Percentiles rank a stretch among this genome's conserved stretches.
Evolutionary conservation across 1,140 invertebrate genomes (phyloP).

Genomic region (Leptinotarsa defecta): DNA sequence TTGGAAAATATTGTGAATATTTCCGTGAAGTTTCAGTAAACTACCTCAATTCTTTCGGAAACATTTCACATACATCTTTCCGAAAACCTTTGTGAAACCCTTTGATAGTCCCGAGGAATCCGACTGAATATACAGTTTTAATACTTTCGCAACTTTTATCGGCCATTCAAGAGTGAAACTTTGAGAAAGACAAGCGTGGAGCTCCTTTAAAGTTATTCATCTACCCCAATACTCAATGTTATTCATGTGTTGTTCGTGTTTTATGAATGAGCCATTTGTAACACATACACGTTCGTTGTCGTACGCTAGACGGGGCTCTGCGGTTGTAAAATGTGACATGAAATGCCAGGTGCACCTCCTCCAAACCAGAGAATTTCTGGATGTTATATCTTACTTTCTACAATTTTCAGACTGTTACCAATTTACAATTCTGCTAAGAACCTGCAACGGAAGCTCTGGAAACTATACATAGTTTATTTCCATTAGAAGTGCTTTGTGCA

Average conservation of each 20-base stretch:
- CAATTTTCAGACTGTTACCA: slow-evolving; percentile 13
- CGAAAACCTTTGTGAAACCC: slow-evolving; percentile 12
- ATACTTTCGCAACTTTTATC: slow-evolving; percentile 27
- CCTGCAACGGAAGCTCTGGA: too few species aligned
- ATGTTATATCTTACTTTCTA: slow-evolving; percentile 16
- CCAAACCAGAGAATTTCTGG: slow-evolving; percentile 9
- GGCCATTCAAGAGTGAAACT: slow-evolving; percentile 23
- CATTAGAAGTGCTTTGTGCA: too few species aligned
- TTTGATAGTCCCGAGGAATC: slow-evolving; percentile 26
- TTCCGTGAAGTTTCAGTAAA: slow-evolving; percentile 16
- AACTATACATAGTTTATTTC: too few species aligned
- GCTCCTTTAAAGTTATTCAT: slow-evolving; percentile 39
- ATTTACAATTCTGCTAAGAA: background rate
- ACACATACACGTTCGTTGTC: slow-evolving; percentile 52
- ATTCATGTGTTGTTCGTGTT: slow-evolving; percentile 58
- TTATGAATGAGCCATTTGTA: slow-evolving; percentile 57
- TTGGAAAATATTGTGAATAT: slow-evolving; percentile 5
- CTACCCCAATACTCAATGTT: slow-evolving; percentile 48
- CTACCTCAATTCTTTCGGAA: slow-evolving; percentile 7
- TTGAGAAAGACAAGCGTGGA: background rate
- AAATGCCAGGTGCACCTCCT: slow-evolving; percentile 39
- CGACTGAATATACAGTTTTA: slow-evolving; percentile 29
- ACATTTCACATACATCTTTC: slow-evolving; percentile 21
- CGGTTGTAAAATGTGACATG: slow-evolving; percentile 53
- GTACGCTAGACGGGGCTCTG: slow-evolving; percentile 49